Evolutionary conservation across 2,888 invertebrate species (phyloP).

Genomic region (Crioceris asparagi): DNA sequence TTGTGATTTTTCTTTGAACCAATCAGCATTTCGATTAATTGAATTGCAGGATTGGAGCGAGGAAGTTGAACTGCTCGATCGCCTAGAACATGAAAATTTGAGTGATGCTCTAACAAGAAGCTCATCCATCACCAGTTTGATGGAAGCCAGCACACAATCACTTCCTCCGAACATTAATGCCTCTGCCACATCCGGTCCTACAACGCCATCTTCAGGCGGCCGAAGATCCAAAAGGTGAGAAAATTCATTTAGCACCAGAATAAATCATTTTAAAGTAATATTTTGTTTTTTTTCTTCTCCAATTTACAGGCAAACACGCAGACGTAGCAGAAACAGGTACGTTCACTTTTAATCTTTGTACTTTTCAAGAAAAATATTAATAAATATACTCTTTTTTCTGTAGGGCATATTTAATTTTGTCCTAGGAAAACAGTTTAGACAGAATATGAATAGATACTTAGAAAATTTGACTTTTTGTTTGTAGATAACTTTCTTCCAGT

Average conservation of each 20-base stretch:
- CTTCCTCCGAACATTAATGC: slow-evolving; percentile 23
- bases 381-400: too few relatives aligned
- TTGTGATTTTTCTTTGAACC: background rate
- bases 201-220: too few relatives aligned
- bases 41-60: slow-evolving; percentile 47
- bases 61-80: slow-evolving; percentile 46
- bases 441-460: too few relatives aligned
- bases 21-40: background rate
- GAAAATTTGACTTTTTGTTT: too few relatives aligned
- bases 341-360: slow-evolving; percentile 4
- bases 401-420: too few relatives aligned
- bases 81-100: slow-evolving; percentile 39
- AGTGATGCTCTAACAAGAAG: slow-evolving; percentile 43
- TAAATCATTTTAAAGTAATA: slow-evolving; percentile 1
- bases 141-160: slow-evolving; percentile 31
- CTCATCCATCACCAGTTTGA: slow-evolving; percentile 43
- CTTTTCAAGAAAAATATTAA: background rate
- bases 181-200: slow-evolving; percentile 29
- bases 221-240: slow-evolving; percentile 24
- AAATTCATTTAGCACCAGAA: background rate
- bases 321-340: slow-evolving; percentile 26
- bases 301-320: slow-evolving; percentile 22
- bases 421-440: too few relatives aligned
- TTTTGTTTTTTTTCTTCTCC: slow-evolving; percentile 4
- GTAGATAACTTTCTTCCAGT: too few relatives aligned